phyloP scores from a whole-genome alignment of 2,113 vertebrate species.

The Ondatra zibethicus region DNA sequence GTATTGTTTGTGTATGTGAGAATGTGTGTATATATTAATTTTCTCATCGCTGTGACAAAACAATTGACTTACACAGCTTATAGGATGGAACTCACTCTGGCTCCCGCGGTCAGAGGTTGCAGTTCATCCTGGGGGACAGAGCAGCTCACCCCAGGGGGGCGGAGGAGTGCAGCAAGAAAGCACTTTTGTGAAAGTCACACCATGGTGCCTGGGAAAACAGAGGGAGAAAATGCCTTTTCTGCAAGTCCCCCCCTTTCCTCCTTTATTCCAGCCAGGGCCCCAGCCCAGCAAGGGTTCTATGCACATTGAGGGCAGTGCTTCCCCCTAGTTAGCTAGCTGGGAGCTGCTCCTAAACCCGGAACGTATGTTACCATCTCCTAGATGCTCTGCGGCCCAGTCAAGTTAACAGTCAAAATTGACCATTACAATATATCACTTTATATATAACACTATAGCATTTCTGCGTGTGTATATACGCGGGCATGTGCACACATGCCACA shows the following conservation, averaged over 20 bases:
- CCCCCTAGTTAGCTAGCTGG: background rate
- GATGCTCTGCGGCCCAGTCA: background rate
- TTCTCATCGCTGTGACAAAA: background rate
- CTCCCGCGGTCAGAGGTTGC: background rate
- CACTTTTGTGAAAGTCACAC: background rate
- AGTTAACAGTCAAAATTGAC: background rate
- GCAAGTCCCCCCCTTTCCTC: background rate
- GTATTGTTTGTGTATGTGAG: background rate
- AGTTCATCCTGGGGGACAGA: background rate
- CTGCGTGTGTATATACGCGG: accelerated
- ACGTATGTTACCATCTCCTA: background rate
- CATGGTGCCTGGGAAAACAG: background rate
- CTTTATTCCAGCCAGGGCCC: background rate
- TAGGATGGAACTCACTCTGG: background rate
- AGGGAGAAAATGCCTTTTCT: background rate
- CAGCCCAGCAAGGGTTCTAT: background rate
- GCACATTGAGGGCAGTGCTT: background rate
- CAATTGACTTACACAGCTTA: background rate
- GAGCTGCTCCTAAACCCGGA: background rate
- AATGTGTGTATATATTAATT: too few species aligned
- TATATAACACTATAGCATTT: background rate
- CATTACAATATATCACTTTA: background rate
- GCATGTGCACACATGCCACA: background rate
- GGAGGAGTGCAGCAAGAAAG: background rate
- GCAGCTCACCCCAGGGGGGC: background rate